These are phyloP conservation scores for Cydia strobilella DNA, from an alignment of 1,140 invertebrate genomes.

Conservation along the genomic window DNA sequence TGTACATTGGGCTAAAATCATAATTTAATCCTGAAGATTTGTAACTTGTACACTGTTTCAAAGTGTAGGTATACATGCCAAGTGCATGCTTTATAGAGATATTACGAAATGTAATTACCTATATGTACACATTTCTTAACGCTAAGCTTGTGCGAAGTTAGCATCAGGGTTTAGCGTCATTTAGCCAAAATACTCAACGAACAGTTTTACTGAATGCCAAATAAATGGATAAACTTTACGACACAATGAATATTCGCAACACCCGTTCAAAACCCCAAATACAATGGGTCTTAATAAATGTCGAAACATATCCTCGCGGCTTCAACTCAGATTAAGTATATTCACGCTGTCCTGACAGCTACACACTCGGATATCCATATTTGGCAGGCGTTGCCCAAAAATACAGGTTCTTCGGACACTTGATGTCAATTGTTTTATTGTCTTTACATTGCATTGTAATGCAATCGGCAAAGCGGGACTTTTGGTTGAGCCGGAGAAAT, in stretches of 20 bases:
- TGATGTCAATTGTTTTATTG: conserved; percentile 11
- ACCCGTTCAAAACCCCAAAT: neutral
- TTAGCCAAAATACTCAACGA: too few species aligned
- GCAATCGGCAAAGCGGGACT: neutral
- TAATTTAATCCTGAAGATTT: too few species aligned
- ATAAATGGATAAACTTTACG: neutral
- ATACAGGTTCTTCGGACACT: neutral
- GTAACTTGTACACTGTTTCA: too few species aligned
- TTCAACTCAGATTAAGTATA: neutral
- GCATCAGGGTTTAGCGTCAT: too few species aligned
- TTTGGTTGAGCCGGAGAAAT: neutral
- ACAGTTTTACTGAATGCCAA: too few species aligned
- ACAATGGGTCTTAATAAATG: conserved; percentile 7
- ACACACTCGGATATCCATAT: neutral
- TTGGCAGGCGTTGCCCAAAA: neutral
- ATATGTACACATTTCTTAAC: too few species aligned
- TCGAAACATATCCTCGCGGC: neutral
- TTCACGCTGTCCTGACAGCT: neutral
- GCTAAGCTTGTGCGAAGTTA: too few species aligned
- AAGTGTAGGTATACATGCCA: too few species aligned
- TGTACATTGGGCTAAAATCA: too few species aligned
- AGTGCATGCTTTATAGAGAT: too few species aligned
- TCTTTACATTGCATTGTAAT: neutral
- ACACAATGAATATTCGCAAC: neutral
- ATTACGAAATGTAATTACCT: too few species aligned